These are phyloP conservation scores for Cyprinodon tularosa DNA, from an alignment of 2,113 vertebrate species.

Conservation along the genomic window DNA sequence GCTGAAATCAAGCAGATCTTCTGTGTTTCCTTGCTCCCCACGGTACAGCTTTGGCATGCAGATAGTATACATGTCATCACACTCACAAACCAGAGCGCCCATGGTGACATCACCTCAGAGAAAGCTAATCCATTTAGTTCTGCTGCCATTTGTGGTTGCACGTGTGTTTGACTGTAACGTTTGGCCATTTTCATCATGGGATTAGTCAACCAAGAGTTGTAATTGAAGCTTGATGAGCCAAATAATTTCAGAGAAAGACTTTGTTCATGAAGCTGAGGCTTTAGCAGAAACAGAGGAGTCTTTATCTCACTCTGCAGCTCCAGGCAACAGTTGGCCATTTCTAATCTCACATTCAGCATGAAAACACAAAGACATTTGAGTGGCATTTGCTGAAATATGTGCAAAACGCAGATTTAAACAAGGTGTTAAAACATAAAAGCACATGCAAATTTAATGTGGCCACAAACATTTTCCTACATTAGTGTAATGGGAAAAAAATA, in stretches of 20 bases:
- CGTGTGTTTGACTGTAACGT: constrained; percentile 26
- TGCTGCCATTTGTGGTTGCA: constrained; percentile 15
- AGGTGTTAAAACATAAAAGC: constrained; percentile 10
- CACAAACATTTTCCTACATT: constrained; percentile 5
- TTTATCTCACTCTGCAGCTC: constrained; percentile 33
- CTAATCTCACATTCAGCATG: constrained; percentile 30
- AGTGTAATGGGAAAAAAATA: too few relatives aligned
- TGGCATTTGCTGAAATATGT: constrained; percentile 23
- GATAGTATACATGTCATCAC: constrained; percentile 5
- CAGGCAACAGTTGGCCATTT: constrained; percentile 20
- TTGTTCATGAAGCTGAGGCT: constrained; percentile 22
- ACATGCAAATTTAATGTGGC: constrained; percentile 13
- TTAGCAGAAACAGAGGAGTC: constrained; percentile 29
- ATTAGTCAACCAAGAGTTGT: constrained; percentile 47
- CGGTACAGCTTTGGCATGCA: constrained; percentile 19
- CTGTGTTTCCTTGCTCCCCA: constrained; percentile 20
- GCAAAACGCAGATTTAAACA: constrained; percentile 9
- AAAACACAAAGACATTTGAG: constrained; percentile 27
- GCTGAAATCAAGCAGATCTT: constrained; percentile 50
- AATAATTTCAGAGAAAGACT: constrained; percentile 33
- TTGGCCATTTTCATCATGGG: constrained; percentile 30
- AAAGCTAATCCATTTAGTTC: constrained; percentile 52
- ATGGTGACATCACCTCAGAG: constrained; percentile 44
- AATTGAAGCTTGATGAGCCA: constrained; percentile 47
- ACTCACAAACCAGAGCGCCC: constrained; percentile 5